Base-by-base conservation (phyloP, 2,113 vertebrate genomes). In the Cinclus mexicanus region DNA sequence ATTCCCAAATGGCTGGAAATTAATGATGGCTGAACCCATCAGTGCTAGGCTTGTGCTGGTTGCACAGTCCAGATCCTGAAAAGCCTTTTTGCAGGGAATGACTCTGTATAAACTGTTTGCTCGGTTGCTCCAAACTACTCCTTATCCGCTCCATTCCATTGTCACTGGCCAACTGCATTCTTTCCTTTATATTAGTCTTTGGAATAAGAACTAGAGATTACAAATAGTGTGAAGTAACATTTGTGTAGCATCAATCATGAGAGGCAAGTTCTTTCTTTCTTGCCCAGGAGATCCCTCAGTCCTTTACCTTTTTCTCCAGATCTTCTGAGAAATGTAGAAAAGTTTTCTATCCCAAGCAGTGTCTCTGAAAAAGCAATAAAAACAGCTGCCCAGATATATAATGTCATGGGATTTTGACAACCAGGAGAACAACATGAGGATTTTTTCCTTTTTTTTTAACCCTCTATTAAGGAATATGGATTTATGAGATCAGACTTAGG, bases 1-100 rank as follows among this genome's bases (percentile, higher is more conserved):
- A 79, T 84, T 88, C 87, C 95, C 93, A 87, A 89, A 93, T 76
- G 86, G 64, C 69, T 94, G 70, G 72, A 93, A 91, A 93, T 86
- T 83, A 95, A 86, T 74, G 90, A 90, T 90, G 84, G 63, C 55
- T 83, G 84, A 94, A 86, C 46, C 53, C 7, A 1, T 60, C 65
- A 61, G 52, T 29, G n/a, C 42, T 89, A 65, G 69, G 26, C 44
- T 93, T 78, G 52, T 52, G 14, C 56, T 75, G 26, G 57, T 89
- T 89, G 72, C 22, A 33, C 15, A 82, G 74, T 68, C 56, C 72
- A 82, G 80, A 61, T 67, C 42, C 68, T n/a, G 47, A 70, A 71
- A 74, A 83, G 39, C 14, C 20, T 83, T 83, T 70, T 60, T 86
- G 21, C 21, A n/a, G 47, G 28, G 44, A 93, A 53, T 59, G 37